Evolutionary conservation across 2,113 vertebrate species (phyloP).

Genomic region (Hypomesus transpacificus): DNA sequence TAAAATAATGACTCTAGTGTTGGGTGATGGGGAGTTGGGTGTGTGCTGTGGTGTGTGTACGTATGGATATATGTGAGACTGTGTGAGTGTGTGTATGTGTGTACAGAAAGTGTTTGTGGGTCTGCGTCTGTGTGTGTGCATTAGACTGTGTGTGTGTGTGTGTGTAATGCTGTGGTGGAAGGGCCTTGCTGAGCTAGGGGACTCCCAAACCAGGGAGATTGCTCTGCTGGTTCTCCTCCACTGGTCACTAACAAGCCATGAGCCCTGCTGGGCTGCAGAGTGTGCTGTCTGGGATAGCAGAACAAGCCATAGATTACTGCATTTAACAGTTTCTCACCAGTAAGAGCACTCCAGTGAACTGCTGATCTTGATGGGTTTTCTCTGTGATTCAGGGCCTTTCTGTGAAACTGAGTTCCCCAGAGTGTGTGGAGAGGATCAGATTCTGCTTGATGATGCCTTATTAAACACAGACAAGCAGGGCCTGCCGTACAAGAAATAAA

Average conservation of each 20-base stretch:
- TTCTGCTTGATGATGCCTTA: constrained; percentile 49
- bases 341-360: constrained; percentile 48
- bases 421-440: not conserved
- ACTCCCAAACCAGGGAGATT: constrained; percentile 4
- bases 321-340: constrained; percentile 29
- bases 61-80: not conserved
- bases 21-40: not conserved
- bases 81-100: not conserved
- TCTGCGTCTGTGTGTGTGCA: too few species aligned
- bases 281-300: constrained; percentile 1
- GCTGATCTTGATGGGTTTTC: constrained; percentile 50
- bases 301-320: constrained; percentile 18
- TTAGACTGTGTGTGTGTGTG: not conserved
- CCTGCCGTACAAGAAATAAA: constrained; percentile 42
- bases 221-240: constrained; percentile 17
- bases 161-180: not conserved
- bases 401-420: constrained; percentile 55
- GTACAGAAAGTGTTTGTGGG: too few species aligned
- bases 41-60: not conserved
- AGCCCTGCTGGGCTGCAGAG: not conserved
- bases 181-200: not conserved
- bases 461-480: constrained; percentile 42
- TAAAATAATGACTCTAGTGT: constrained; percentile 16
- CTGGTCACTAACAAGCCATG: constrained; percentile 34
- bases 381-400: constrained; percentile 60